Base-by-base conservation (phyloP, 2,797 vertebrate genomes). In the Periparus ater region DNA sequence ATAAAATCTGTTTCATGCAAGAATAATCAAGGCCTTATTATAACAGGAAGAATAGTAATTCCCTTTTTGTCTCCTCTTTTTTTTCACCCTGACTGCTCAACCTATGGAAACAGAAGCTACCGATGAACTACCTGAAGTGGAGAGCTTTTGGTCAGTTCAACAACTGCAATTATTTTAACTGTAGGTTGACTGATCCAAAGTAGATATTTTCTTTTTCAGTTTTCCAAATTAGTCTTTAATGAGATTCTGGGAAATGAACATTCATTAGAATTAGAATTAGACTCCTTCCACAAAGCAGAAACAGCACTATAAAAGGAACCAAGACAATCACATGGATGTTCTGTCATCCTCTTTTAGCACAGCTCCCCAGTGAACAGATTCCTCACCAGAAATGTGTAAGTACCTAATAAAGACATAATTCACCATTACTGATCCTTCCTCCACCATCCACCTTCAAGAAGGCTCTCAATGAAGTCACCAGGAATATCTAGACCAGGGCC, bases 1-100 rank as follows among this genome's bases (percentile, higher is more conserved):
- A 70, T 79, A 94, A 93, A 97, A 95, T 82, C 87, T 94, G 85
- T 60, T 96, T 97, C 88, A 94, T 12, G n/a, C 68, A 97, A 96
- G 88, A 96, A 96, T 97, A 92, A 96, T 86, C 93, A 94, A 92
- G 92, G 91, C 61, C 45, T 62, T 85, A 91, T 68, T 75, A 92
- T 34, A 79, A 91, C 60, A 94, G 85, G 10, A 93, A 60, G 70
- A 96, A 85, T 51, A 89, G 63, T 73, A 95, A 95, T 92, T 93
- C 45, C 85, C 36, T 36, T 87, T 58, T 70, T 44, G 34, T 80
- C 63, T 91, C 40, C 26, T 60, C 19, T 70, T 32, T 48, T 79
- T 72, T 60, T 79, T 84, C 73, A 79, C n/a, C 32, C 50, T 44
- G 54, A 57, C 57, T 74, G 57, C 53, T 66, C 65, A 88, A 88